phyloP scores from a whole-genome alignment of 2,888 invertebrate genomes.

The Hypolimnas misippus region DNA sequence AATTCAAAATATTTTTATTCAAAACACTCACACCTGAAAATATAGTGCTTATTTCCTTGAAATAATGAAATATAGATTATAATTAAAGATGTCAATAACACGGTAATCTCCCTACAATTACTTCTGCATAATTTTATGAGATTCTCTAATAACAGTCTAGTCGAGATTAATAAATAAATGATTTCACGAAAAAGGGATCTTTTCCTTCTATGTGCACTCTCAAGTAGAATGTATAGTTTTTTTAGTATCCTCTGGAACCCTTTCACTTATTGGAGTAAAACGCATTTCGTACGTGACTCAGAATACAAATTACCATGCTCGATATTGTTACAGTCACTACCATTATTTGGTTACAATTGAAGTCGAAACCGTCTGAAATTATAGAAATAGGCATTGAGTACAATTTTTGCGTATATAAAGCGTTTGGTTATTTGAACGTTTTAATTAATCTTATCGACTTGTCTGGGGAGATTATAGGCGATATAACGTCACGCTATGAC shows the following conservation, averaged over 20 bases:
- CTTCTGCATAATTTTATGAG: conserved; percentile 5
- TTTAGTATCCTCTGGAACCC: no score
- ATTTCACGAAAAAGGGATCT: not conserved
- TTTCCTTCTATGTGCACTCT: not conserved
- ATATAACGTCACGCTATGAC: no score
- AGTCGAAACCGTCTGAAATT: no score
- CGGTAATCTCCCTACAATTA: conserved; percentile 16
- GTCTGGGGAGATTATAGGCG: no score
- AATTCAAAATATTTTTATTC: no score
- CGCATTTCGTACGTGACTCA: not conserved
- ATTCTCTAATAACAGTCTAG: conserved; percentile 17
- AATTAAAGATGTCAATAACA: not conserved
- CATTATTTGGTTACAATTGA: no score
- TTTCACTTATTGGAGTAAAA: not conserved
- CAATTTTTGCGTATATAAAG: no score
- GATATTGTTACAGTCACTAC: not conserved
- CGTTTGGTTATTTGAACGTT: no score
- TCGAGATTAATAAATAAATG: conserved; percentile 16
- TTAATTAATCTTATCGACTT: no score
- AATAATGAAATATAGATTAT: not conserved
- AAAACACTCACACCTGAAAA: no score
- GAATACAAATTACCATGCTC: not conserved
- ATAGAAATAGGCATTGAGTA: no score
- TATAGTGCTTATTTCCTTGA: not conserved
- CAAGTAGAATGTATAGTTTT: not conserved